Evolutionary conservation across 2,113 vertebrate genomes (phyloP), one percentile per base, ranked within the genome.

Genomic region (Panthera uncia): DNA sequence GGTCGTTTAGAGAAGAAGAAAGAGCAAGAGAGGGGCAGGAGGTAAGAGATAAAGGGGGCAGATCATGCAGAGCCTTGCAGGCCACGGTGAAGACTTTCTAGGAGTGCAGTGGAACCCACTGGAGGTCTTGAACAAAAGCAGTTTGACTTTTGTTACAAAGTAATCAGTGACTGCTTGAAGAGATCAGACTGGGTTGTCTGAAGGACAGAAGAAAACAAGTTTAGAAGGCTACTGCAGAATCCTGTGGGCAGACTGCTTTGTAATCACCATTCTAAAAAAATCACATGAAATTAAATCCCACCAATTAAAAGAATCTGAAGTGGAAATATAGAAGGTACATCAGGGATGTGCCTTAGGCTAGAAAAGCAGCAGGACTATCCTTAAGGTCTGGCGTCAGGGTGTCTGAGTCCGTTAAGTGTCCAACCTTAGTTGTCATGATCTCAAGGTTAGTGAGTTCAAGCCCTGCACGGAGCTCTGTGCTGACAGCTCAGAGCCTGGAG

Each of bases 1-100:
- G 9, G 38, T 21, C 10, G 5, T 31, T 52, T 74, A 18, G 2
- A 33, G 31, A 18, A 27, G 31, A 18, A 27, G 33, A 81, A 61
- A 63, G 16, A 5, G 3, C 29, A 66, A 33, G 2, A 8, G 9
- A 12, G 31, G 23, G 52, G 7, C 10, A 4, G 38, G 33, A 61
- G 33, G 29, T 19, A 27, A 83, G 50, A 68, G 18, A 71, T 2
- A 68, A 66, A 73, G 63, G 2, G 1, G 19, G 4, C 10, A 73
- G 12, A 48, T 41, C 31, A 25, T 0, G 0, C 2, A 52, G 31
- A 10, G 8, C 7, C n/a, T 76, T 38, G 33, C 2, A 13, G 14
- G 79, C 3, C 25, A 76, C 3, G 0, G 1, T 4, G 3, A 50
- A 61, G 29, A 50, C 4, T 25, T 89, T 33, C 1, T 12, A 36